Conservation (phyloP, 2,797 vertebrate species). For the Pangasius mekongensis region DNA sequence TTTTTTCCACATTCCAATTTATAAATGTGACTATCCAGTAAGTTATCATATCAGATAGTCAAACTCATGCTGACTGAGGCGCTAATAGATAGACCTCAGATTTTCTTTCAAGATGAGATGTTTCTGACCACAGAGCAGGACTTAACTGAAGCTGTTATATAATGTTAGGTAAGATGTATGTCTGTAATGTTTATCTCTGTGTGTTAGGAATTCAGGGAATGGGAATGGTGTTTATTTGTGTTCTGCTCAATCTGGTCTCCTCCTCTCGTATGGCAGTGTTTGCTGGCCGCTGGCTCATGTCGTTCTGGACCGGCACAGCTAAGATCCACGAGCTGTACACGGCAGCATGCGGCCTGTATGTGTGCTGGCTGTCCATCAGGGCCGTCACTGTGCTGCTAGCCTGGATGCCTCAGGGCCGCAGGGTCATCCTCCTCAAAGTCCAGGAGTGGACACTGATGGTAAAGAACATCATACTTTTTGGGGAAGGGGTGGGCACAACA, state of each 20-base stretch:
- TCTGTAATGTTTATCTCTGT: too few relatives aligned
- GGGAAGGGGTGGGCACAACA: neutral
- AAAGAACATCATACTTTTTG: constrained; percentile 20
- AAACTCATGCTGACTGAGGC: neutral
- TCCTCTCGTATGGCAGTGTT: constrained; percentile 78
- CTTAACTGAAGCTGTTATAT: neutral
- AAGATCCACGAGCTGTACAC: constrained; percentile 99
- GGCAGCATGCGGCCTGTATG: constrained; percentile 95
- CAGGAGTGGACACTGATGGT: constrained; percentile 99
- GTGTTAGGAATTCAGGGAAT: neutral
- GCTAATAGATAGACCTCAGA: neutral
- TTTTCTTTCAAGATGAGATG: neutral
- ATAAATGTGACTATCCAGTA: neutral
- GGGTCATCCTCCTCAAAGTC: constrained; percentile 91
- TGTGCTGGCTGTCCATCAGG: constrained; percentile 95
- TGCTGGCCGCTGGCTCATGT: constrained; percentile 99
- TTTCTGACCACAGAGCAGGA: neutral
- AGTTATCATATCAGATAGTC: neutral
- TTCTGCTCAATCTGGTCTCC: neutral
- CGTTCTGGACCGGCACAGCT: constrained; percentile 96
- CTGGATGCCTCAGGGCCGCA: constrained; percentile 98
- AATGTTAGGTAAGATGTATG: neutral
- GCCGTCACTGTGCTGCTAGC: constrained; percentile 91
- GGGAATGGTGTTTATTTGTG: neutral
- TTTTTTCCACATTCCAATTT: too few relatives aligned